These are phyloP conservation scores for Parauchenoglanis punctatus DNA, from an alignment of 2,797 vertebrate species.

Conservation along the genomic window DNA sequence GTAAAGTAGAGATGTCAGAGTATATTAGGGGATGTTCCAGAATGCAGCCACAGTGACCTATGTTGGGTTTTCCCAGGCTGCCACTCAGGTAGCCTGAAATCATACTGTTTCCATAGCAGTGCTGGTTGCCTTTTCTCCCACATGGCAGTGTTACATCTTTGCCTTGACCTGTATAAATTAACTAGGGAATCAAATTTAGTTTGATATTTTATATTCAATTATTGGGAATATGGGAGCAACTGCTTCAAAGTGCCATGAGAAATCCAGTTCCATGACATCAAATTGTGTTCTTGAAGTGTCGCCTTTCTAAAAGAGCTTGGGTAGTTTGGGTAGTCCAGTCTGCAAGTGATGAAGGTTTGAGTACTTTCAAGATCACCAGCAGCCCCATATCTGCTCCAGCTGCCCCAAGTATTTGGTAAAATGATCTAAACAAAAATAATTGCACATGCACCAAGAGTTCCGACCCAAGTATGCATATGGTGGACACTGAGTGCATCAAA, in stretches of 20 bases:
- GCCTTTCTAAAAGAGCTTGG: not conserved
- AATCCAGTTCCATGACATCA: not conserved
- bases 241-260: not conserved
- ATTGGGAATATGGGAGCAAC: not conserved
- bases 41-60: not conserved
- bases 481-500: not conserved
- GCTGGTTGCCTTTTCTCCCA: not conserved
- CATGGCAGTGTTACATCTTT: not conserved
- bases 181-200: not conserved
- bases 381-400: not conserved
- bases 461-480: not conserved
- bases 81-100: not conserved
- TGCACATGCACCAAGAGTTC: not conserved
- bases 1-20: not conserved
- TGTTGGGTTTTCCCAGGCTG: not conserved
- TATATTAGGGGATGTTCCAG: not conserved
- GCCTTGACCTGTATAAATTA: not conserved
- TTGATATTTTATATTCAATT: not conserved
- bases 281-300: not conserved
- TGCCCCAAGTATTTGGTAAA: not conserved
- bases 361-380: not conserved
- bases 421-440: not conserved
- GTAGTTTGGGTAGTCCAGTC: too few species aligned
- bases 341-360: not conserved
- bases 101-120: not conserved